Evolutionary conservation across 1,140 invertebrate genomes (phyloP).

Genomic region (Saxidomus purpurata): DNA sequence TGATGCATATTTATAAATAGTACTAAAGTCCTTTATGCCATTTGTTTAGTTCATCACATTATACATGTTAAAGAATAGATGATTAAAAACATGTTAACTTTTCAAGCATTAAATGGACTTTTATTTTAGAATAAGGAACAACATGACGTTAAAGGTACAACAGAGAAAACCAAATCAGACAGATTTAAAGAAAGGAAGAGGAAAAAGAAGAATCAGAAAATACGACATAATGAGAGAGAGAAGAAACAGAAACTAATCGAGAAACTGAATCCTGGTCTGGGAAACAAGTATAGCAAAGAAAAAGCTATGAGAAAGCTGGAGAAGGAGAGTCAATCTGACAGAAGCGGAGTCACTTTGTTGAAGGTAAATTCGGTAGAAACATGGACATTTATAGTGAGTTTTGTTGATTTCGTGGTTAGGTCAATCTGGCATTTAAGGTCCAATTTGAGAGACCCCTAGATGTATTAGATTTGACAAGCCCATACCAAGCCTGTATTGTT

Average conservation of each 20-base stretch:
- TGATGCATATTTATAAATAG: too few species aligned
- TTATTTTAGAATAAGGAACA: slow-evolving; percentile 89
- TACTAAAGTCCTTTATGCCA: too few species aligned
- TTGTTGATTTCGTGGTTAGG: too few species aligned
- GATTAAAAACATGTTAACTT: too few species aligned
- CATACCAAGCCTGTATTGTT: too few species aligned
- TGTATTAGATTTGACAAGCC: too few species aligned
- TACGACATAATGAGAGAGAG: slow-evolving; percentile 73
- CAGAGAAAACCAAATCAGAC: slow-evolving; percentile 94
- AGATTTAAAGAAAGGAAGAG: slow-evolving; percentile 95
- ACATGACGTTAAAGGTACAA: slow-evolving; percentile 92
- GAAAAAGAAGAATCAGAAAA: slow-evolving; percentile 90
- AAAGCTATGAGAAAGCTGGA: slow-evolving; percentile 88
- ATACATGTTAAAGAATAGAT: too few species aligned
- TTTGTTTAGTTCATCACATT: neutral
- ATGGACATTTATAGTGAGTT: too few species aligned
- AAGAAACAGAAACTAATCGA: slow-evolving; percentile 78
- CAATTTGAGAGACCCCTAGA: too few species aligned
- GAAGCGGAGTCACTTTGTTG: slow-evolving; percentile 77
- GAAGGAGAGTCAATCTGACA: slow-evolving; percentile 76
- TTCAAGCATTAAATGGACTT: neutral
- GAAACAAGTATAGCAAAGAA: slow-evolving; percentile 89
- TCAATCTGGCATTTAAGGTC: too few species aligned
- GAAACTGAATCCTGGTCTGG: slow-evolving; percentile 87
- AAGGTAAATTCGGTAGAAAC: slow-evolving; percentile 73